Evolutionary conservation across 2,113 vertebrate genomes (phyloP), one percentile per base, ranked within the genome.

Genomic region (Collichthys lucidus): DNA sequence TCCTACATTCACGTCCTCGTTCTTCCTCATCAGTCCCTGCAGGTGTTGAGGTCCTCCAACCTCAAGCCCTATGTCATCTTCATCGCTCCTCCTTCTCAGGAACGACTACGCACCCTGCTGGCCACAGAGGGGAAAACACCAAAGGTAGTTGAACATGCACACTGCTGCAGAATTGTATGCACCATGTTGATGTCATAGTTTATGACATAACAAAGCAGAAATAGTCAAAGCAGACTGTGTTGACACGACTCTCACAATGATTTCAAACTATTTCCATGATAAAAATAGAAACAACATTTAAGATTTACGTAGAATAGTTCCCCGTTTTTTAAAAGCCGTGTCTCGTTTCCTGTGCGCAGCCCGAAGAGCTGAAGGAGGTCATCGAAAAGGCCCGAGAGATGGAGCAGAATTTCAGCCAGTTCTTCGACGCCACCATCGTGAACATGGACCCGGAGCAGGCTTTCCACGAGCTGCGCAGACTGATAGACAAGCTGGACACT

Each of bases 51-150:
- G 50, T 97, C 96, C 89, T 97, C 97, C 90, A 98, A 98, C 93
- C 95, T 99, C 85, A 99, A 99, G 92, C 98, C 98, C 57, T 99
- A 96, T 80, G 96, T 99, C 88, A 96, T 99, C 94, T 99, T 99
- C 94, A 97, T 99, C 83, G 96, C 97, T 42, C 97, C 97, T 59
- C 97, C 97, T 88, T 97, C 97, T 59, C 97, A 98, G 90, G 98
- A 99, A 91, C 93, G 97, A 92, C 95, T 98, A 78, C 97, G 97
- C 89, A 96, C 96, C 72, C 94, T 99, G 84, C 92, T 99, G 94
- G 95, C 95, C 89, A 95, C 96, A 92, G 97, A 97, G 78, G 97
- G 97, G 75, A 98, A 97, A 90, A 96, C 96, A 91, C 96, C 96
- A 76, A 99, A 97, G 97, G 98, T 98, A 94, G 7, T 3, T n/a